Conservation (phyloP, 2,888 invertebrate genomes). For the Nymphalis c-album region DNA sequence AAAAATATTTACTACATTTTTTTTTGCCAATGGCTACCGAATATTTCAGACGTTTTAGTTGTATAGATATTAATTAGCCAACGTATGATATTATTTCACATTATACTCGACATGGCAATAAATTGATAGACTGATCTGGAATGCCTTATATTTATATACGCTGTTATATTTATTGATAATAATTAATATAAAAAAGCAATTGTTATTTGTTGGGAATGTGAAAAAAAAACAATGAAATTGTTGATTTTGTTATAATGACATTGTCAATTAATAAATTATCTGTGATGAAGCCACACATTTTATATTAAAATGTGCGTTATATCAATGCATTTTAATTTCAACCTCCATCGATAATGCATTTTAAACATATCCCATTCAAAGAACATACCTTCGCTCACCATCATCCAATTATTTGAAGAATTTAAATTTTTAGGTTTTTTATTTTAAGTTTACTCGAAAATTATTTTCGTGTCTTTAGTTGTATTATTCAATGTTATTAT, state of each 20-base stretch:
- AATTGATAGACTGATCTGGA: slow-evolving; percentile 32
- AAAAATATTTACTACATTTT: no score
- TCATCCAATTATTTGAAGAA: not conserved
- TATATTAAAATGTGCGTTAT: slow-evolving; percentile 76
- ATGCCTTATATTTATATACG: slow-evolving; percentile 9
- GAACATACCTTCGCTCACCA: slow-evolving; percentile 8
- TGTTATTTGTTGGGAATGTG: slow-evolving; percentile 32
- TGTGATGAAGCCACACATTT: slow-evolving; percentile 74
- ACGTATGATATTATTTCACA: slow-evolving; percentile 6
- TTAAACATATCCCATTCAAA: slow-evolving; percentile 24
- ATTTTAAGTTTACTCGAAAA: slow-evolving; percentile 9
- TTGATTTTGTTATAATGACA: slow-evolving; percentile 33
- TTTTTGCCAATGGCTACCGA: no score
- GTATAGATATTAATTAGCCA: not conserved
- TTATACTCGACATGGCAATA: slow-evolving; percentile 19
- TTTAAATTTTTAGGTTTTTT: slow-evolving; percentile 4
- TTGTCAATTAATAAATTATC: slow-evolving; percentile 48
- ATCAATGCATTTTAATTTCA: slow-evolving; percentile 64
- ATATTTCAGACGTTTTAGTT: not conserved
- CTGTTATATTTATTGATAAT: slow-evolving; percentile 7
- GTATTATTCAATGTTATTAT: slow-evolving; percentile 25
- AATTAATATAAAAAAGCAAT: slow-evolving; percentile 7
- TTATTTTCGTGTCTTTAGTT: slow-evolving; percentile 16
- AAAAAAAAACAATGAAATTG: slow-evolving; percentile 29
- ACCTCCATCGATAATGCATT: slow-evolving; percentile 36